Percentiles rank a stretch among this genome's conserved stretches.
Conservation (phyloP, 2,888 invertebrate genomes). For the Lathronympha strigana region DNA sequence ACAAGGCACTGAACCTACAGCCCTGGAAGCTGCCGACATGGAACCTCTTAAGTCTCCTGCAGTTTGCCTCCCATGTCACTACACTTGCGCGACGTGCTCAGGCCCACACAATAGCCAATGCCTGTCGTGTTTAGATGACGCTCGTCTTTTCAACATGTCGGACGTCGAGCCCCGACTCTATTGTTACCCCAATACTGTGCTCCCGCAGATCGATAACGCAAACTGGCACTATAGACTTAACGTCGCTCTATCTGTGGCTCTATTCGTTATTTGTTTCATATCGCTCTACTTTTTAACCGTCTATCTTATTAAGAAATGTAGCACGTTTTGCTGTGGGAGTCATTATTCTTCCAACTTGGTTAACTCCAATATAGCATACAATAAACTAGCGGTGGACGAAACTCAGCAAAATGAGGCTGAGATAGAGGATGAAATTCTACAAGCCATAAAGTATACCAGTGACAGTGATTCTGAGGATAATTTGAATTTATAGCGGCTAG, state of each 20-base stretch:
- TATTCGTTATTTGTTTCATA: constrained; percentile 62
- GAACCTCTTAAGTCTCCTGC: constrained; percentile 63
- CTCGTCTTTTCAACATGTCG: constrained; percentile 77
- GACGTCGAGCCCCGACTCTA: constrained; percentile 71
- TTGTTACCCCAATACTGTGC: constrained; percentile 79
- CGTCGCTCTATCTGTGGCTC: constrained; percentile 65
- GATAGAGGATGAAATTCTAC: constrained; percentile 74
- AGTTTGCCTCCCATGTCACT: constrained; percentile 88
- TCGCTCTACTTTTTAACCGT: constrained; percentile 60
- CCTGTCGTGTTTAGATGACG: constrained; percentile 87
- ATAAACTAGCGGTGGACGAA: constrained; percentile 73
- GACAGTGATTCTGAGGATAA: constrained; percentile 77
- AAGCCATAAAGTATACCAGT: constrained; percentile 70
- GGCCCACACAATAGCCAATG: constrained; percentile 89
- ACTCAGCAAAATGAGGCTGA: constrained; percentile 70
- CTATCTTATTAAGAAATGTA: constrained; percentile 59
- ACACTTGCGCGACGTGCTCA: constrained; percentile 88
- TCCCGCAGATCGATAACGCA: constrained; percentile 71
- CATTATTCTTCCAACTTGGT: constrained; percentile 49
- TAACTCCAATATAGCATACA: constrained; percentile 69
- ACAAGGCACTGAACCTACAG: constrained; percentile 56
- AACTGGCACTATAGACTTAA: constrained; percentile 78
- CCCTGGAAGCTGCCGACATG: constrained; percentile 72
- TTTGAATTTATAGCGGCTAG: constrained; percentile 69
- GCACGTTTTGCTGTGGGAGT: constrained; percentile 53